Evolutionary conservation across 2,797 vertebrate genomes (phyloP).

Genomic region (Chloroceryle amazona): DNA sequence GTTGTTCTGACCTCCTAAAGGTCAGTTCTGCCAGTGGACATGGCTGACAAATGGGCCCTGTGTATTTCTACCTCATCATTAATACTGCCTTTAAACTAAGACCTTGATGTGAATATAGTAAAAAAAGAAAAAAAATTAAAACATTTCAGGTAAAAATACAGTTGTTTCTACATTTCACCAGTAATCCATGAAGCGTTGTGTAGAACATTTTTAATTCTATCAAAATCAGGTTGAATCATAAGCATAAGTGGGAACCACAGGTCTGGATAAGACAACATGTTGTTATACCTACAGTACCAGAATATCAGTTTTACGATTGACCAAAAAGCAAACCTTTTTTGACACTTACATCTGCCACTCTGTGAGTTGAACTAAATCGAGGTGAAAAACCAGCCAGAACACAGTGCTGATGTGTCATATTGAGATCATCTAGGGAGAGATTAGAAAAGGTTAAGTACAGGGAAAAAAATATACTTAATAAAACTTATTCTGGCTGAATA

Average conservation of each 20-base stretch:
- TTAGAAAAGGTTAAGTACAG: not conserved
- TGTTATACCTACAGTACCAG: not conserved
- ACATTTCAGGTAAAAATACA: not conserved
- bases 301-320: not conserved
- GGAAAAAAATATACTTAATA: not conserved
- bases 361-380: slow-evolving; percentile 96
- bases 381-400: slow-evolving; percentile 90
- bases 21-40: not conserved
- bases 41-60: not conserved
- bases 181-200: not conserved
- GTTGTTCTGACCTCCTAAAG: not conserved
- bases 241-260: not conserved
- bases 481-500: slow-evolving; percentile 73
- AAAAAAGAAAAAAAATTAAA: not conserved
- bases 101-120: not conserved
- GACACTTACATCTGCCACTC: slow-evolving; percentile 91
- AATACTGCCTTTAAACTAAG: not conserved
- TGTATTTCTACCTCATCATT: not conserved
- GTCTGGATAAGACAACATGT: not conserved
- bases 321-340: not conserved
- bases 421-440: slow-evolving; percentile 90
- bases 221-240: not conserved
- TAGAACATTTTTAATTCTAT: not conserved
- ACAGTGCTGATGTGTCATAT: slow-evolving; percentile 95
- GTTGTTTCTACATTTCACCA: not conserved